Base-by-base conservation (phyloP, 2,113 vertebrate species). In the Pteronura brasiliensis region DNA sequence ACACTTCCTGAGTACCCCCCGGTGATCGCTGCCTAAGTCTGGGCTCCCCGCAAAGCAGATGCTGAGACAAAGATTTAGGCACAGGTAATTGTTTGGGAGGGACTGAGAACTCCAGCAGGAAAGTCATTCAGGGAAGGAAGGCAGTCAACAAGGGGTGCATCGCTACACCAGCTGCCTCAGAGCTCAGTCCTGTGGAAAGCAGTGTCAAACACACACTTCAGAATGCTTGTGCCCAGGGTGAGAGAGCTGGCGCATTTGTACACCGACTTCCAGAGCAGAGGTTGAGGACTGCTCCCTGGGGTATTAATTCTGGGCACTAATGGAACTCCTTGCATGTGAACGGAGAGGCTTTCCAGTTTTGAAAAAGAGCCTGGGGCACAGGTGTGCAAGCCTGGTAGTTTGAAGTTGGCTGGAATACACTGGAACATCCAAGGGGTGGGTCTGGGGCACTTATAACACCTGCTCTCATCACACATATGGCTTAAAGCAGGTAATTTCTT, bases 61-160 rank as follows among this genome's bases (percentile, higher is more conserved):
- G 29, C 49, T 87, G n/a, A 92, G 52, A 83, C 55, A 87, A 88
- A 74, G n/a, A 69, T 93, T 52, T 69, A 65, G 93, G 81, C 59
- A 20, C 52, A 82, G 14, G 23, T 20, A 57, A 44, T 59, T 97
- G 47, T 47, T 67, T 72, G 67, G 67, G 82, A 63, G 67, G 27
- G 47, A 9, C 39, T 7, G 14, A 59, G 29, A 36, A 59, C 21
- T 42, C 59, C 39, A 61, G 39, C 8, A 61, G 57, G 39, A n/a
- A 65, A 86, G 65, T n/a, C 63, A 76, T 65, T 59, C 27, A 44
- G 82, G 72, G 29, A 49, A 72, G 80, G 72, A 85, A 36, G n/a
- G n/a, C 52, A 44, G 23, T 79, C 63, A 81, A 11, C 57, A 39
- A 55, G 76, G 76, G 42, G 18, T n/a, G 4, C 6, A 1, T 82